phyloP scores from a whole-genome alignment of 2,888 invertebrate genomes.

The Cataglyphis albicans region DNA sequence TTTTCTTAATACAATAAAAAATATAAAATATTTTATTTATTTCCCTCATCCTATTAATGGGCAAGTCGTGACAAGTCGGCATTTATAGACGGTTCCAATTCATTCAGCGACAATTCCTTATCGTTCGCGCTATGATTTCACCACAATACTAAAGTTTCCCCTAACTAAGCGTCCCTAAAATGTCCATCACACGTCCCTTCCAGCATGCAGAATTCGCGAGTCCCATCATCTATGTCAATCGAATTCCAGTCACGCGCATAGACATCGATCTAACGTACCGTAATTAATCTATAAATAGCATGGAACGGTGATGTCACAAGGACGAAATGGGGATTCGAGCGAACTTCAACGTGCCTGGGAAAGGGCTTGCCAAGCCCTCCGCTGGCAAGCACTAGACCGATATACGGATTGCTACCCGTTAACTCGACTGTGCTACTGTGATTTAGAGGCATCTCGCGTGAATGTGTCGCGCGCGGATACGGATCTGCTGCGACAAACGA shows the following conservation, averaged over 20 bases:
- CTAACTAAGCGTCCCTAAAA: slow-evolving; percentile 34
- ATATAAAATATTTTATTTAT: neutral
- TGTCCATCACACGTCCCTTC: slow-evolving; percentile 43
- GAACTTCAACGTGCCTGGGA: slow-evolving; percentile 26
- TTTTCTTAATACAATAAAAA: neutral
- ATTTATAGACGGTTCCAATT: neutral
- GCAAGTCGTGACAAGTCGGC: neutral
- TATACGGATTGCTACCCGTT: slow-evolving; percentile 66
- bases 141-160: slow-evolving; percentile 23
- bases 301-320: slow-evolving; percentile 1
- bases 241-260: slow-evolving; percentile 62
- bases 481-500: slow-evolving; percentile 76
- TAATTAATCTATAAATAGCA: slow-evolving; percentile 58
- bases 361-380: slow-evolving; percentile 30
- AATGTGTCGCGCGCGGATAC: slow-evolving; percentile 62
- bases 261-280: slow-evolving; percentile 52
- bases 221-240: slow-evolving; percentile 62
- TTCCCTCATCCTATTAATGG: neutral
- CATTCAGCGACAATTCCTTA: slow-evolving; percentile 5
- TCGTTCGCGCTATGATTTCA: slow-evolving; percentile 19
- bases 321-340: slow-evolving; percentile 1
- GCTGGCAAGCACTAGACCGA: slow-evolving; percentile 44
- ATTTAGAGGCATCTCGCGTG: slow-evolving; percentile 69
- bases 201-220: slow-evolving; percentile 15
- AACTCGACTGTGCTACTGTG: slow-evolving; percentile 67